Conservation (phyloP, 2,113 vertebrate genomes). For the Mus musculus region DNA sequence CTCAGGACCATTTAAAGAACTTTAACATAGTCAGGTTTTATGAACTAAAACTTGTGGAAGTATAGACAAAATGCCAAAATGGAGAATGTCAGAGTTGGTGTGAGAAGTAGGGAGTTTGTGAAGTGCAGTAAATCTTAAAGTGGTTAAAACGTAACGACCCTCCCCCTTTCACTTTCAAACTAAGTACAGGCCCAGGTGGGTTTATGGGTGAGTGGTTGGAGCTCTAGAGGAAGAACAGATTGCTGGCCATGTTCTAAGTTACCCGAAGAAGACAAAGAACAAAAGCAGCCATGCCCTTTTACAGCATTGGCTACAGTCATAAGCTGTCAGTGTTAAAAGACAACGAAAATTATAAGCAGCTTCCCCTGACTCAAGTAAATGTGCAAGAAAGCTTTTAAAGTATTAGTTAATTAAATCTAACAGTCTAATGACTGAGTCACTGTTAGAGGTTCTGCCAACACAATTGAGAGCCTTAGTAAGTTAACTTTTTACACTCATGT, state of each 20-base stretch:
- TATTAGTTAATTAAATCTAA: constrained; percentile 46
- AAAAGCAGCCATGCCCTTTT: neutral
- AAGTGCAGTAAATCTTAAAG: neutral
- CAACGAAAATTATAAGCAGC: neutral
- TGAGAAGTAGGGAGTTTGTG: neutral
- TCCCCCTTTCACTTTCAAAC: neutral
- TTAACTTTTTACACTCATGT: constrained; percentile 12
- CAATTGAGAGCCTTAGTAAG: constrained; percentile 16
- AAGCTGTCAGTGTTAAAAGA: neutral
- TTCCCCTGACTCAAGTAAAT: constrained; percentile 2
- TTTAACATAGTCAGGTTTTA: constrained; percentile 1
- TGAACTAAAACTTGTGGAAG: neutral
- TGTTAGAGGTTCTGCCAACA: constrained; percentile 36
- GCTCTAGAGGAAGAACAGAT: constrained; percentile 11
- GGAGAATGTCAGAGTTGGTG: neutral
- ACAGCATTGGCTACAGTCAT: neutral
- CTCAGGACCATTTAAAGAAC: neutral
- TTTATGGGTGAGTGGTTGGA: constrained; percentile 21
- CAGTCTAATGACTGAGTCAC: neutral
- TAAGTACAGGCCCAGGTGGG: neutral
- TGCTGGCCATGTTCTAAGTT: neutral
- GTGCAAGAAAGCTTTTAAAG: constrained; percentile 51
- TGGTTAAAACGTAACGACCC: neutral
- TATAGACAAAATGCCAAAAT: constrained; percentile 27
- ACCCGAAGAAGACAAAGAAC: neutral